Percentiles rank a stretch among this genome's conserved stretches.
phyloP scores from a whole-genome alignment of 2,888 invertebrate genomes.

The Stictocephala bisonia region DNA sequence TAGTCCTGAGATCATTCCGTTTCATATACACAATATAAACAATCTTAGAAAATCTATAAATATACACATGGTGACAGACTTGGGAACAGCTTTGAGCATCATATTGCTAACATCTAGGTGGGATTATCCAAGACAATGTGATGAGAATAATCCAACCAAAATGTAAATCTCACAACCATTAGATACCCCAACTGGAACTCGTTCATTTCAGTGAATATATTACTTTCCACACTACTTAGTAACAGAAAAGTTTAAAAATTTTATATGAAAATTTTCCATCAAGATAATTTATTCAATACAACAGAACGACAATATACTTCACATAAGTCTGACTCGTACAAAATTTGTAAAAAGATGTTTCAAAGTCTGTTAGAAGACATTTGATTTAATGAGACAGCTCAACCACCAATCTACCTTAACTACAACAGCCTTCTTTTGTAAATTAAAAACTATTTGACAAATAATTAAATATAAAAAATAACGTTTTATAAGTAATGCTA shows the following conservation, averaged over 20 bases:
- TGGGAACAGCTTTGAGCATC: conserved; percentile 40
- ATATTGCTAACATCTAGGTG: conserved; percentile 20
- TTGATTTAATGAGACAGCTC: neutral
- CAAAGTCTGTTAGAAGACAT: neutral
- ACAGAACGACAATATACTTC: no score
- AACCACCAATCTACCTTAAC: conserved; percentile 28
- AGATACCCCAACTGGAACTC: neutral
- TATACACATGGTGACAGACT: conserved; percentile 2
- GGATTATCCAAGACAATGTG: conserved; percentile 26
- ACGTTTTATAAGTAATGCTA: conserved; percentile 30
- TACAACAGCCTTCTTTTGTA: conserved; percentile 26
- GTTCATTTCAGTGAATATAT: no score
- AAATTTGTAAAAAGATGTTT: conserved; percentile 17
- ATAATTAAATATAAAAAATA: conserved; percentile 48
- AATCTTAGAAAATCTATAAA: conserved; percentile 39
- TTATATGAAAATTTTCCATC: no score
- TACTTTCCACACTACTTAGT: no score
- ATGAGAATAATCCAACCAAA: conserved; percentile 29
- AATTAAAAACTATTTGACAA: conserved; percentile 28
- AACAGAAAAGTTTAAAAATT: no score
- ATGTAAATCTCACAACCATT: conserved; percentile 27
- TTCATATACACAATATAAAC: conserved; percentile 43
- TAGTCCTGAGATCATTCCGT: conserved; percentile 51
- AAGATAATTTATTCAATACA: no score
- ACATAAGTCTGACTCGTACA: conserved; percentile 14